Conservation (phyloP, 2,888 invertebrate genomes). For the Pediacus dermestoides region DNA sequence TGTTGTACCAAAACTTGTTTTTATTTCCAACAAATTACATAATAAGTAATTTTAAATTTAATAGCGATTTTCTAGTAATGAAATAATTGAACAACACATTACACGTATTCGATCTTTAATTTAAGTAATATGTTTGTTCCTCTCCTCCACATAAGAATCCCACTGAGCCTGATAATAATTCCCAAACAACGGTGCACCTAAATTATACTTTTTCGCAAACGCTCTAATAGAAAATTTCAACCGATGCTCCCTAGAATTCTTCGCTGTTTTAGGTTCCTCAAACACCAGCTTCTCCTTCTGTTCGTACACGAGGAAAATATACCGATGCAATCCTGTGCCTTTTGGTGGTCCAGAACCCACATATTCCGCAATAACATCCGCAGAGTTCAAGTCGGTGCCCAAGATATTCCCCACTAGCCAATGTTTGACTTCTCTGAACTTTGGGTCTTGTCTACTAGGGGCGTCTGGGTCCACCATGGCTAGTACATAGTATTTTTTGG, state of each 20-base stretch:
- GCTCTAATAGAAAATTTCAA: slow-evolving; percentile 24
- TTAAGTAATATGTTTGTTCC: too few species aligned
- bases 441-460: slow-evolving; percentile 76
- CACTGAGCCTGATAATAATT: slow-evolving; percentile 33
- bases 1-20: too few species aligned
- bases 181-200: slow-evolving; percentile 27
- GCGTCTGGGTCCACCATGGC: slow-evolving; percentile 83
- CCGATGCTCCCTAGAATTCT: slow-evolving; percentile 18
- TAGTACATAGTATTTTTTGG: slow-evolving; percentile 61
- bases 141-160: slow-evolving; percentile 32
- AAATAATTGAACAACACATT: too few species aligned
- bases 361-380: slow-evolving; percentile 74
- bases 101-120: too few species aligned
- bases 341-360: slow-evolving; percentile 82
- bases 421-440: slow-evolving; percentile 82
- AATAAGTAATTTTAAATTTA: too few species aligned
- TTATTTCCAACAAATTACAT: too few species aligned
- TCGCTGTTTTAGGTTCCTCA: slow-evolving; percentile 35
- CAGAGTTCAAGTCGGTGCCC: slow-evolving; percentile 63
- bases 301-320: slow-evolving; percentile 60
- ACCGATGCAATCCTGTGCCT: slow-evolving; percentile 66
- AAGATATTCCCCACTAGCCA: slow-evolving; percentile 88
- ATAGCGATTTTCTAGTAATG: too few species aligned
- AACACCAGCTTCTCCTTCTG: slow-evolving; percentile 46
- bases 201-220: slow-evolving; percentile 26